Conservation (phyloP, 2,797 vertebrate genomes). For the Scyliorhinus canicula region DNA sequence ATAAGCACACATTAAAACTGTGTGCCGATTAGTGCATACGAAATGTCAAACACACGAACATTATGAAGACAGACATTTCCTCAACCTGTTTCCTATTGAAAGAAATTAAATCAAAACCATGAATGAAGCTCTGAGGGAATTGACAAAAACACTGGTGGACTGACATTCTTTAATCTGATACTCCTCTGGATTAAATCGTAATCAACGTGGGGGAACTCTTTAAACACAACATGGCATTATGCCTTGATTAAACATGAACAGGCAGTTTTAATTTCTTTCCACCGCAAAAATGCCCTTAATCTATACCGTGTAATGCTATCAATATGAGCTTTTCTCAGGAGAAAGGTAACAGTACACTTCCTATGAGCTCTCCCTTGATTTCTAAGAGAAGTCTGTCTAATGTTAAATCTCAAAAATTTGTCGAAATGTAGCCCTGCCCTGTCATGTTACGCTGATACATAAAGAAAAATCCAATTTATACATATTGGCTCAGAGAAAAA, state of each 20-base stretch:
- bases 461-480: slow-evolving; percentile 8
- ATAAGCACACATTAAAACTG: slow-evolving; percentile 36
- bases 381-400: slow-evolving; percentile 34
- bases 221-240: slow-evolving; percentile 39
- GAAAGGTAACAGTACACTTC: slow-evolving; percentile 38
- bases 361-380: slow-evolving; percentile 34
- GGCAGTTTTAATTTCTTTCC: slow-evolving; percentile 36
- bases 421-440: neutral
- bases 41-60: slow-evolving; percentile 34
- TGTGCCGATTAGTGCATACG: slow-evolving; percentile 29
- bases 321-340: slow-evolving; percentile 35
- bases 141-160: slow-evolving; percentile 34
- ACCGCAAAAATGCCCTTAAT: slow-evolving; percentile 37
- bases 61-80: slow-evolving; percentile 39
- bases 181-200: slow-evolving; percentile 37
- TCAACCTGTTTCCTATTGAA: slow-evolving; percentile 39
- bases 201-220: slow-evolving; percentile 37
- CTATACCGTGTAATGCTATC: slow-evolving; percentile 37
- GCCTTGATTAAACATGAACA: slow-evolving; percentile 44
- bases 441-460: slow-evolving; percentile 8
- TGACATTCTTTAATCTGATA: slow-evolving; percentile 38
- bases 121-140: slow-evolving; percentile 37
- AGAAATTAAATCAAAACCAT: slow-evolving; percentile 39
- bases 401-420: slow-evolving; percentile 34
- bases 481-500: neutral